These are phyloP conservation scores for Hydropsyche betteni DNA, from an alignment of 2,888 invertebrate genomes.

Conservation along the genomic window DNA sequence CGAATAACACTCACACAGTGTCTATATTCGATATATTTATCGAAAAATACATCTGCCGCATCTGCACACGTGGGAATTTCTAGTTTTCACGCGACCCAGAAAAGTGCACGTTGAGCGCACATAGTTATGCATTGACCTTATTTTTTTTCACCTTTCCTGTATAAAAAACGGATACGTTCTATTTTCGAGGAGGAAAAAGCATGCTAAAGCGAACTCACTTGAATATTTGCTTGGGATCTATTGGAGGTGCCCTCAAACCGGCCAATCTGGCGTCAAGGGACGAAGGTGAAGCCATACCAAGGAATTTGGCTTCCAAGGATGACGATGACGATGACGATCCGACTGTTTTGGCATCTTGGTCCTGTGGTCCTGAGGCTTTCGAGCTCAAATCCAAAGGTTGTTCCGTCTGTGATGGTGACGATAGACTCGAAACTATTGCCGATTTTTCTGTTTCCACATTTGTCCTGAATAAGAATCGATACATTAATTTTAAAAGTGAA, in stretches of 20 bases:
- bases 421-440: conserved; percentile 58
- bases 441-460: conserved; percentile 59
- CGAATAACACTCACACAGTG: not conserved
- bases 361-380: conserved; percentile 68
- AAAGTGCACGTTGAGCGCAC: not conserved
- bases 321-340: conserved; percentile 55
- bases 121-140: not conserved
- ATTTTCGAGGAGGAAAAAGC: too few species aligned
- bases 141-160: not conserved
- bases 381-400: conserved; percentile 89
- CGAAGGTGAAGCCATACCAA: conserved; percentile 53
- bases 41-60: not conserved
- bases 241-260: conserved; percentile 57
- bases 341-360: conserved; percentile 53
- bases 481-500: too few species aligned
- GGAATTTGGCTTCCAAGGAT: conserved; percentile 48
- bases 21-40: not conserved
- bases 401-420: conserved; percentile 68
- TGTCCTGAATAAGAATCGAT: conserved; percentile 54
- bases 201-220: conserved; percentile 56
- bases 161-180: not conserved
- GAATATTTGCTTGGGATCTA: conserved; percentile 72
- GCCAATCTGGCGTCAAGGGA: conserved; percentile 55
- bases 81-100: conserved; percentile 20
- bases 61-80: conserved; percentile 8